Base-by-base conservation (phyloP, 1,140 invertebrate species). In the Drosophila rhopaloa region DNA sequence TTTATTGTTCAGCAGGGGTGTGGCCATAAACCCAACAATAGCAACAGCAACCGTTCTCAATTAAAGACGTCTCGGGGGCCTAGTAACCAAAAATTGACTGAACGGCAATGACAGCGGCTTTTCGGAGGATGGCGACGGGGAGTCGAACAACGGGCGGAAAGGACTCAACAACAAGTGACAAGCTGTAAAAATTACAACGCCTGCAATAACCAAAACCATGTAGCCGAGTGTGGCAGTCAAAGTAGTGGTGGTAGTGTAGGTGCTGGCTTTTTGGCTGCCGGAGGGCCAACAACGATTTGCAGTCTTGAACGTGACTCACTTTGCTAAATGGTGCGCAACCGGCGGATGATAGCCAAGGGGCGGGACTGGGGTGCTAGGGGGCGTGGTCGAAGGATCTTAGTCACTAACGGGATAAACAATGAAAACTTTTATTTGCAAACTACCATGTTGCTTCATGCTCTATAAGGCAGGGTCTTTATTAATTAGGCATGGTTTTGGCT, bases 241-340 rank as follows among this genome's bases (percentile, higher is more conserved):
- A 75, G 53, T 58, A 57, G 60, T 76, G 58, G 44, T 27, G 50
- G 40, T 19, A 40, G 74, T 76, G 81, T 72, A 76, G 63, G 55
- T 76, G 71, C 59, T 59, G 13, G 59, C 40, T 63, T 67, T 74
- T 57, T 43, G 54, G 37, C 32, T 48, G 82, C 83, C 76, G 51
- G 48, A 68, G 82, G 83, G 83, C 70, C 79, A 76, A 43, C 55
- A 67, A 79, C 82, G 83, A 82, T 86, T 86, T 88, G 79, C 82
- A 86, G 83, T 78, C 83, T 86, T 79, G 82, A 82, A 86, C 82
- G 82, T 86, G 82, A 86, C 82, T 88, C 83, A 88, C 76, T 88
- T 88, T 86, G 71, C 82, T 86, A 86, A 86, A 86, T 86, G 82
- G 71, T 86, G 79, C 83, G 82, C 83, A 83, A 66, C 81, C 77